Evolutionary conservation across 2,888 invertebrate genomes (phyloP), one percentile per base, ranked within the genome.

Genomic region (Petrolisthes manimaculis): DNA sequence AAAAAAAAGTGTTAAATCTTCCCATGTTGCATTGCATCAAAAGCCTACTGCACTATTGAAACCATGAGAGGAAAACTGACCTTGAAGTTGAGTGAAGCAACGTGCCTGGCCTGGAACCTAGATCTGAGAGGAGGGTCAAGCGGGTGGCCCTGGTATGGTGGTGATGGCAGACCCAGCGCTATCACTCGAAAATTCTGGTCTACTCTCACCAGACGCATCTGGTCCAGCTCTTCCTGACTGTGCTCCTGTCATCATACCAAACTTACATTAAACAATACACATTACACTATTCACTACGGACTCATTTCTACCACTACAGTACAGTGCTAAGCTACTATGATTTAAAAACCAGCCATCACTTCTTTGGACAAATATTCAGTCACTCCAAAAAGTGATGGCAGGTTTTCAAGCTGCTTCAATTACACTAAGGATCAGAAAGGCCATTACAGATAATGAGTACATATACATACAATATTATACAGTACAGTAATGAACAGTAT

Each of bases 81-180:
- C 88, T 91, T 89, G 74, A 88, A 91, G 21, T 89, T 92, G 93
- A 95, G 97, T 21, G 95, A 92, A 37, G 93, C 92, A 3, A 99
- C 95, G 93, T 98, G 96, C 92, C 97, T 94, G 0, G 97, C 98
- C 93, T 99, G 99, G 93, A 99, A 99, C 89, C 99, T 94, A 0
- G 98, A 98, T 86, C 99, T 94, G 56, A 99, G 94, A 0, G 99
- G 99, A 51, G 99, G 99, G 94, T 99, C 99, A 67, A 99, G 94
- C 0, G 98, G 97, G 93, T 98, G 97, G 5, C 99, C 99, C 83
- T 95, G 95, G 93, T 97, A 98, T 14, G 93, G 93, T 79, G 97
- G 97, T 18, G 97, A 96, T 0, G 98, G 98, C 89, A 98, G 92
- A 0, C 98, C 98, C n/a, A 98, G 94, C 0, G 98, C 98, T 86